Evolutionary conservation across 2,797 vertebrate species (phyloP), one percentile per base, ranked within the genome.

Genomic region (Petrocephalus schoutedeni): DNA sequence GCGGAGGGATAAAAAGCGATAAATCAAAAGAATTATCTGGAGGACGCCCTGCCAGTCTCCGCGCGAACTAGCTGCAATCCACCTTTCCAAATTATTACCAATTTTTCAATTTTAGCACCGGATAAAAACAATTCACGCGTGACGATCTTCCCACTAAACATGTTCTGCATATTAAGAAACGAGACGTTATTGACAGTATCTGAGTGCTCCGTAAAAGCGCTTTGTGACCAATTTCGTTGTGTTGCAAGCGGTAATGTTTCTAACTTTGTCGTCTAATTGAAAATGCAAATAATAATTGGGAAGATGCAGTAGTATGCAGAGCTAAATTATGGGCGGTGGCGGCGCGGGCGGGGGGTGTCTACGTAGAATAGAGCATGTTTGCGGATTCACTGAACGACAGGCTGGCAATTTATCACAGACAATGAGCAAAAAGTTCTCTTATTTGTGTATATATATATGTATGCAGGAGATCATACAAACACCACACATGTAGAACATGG

Each of bases 1-100:
- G 95, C 95, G 95, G 95, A 96, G 58, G 94, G 88, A 95, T 94
- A 95, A 90, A 84, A 2, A 8, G 85, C 32, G 14, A 59, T 19
- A 59, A 54, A 57, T 85, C 83, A 54, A 59, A 56, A 45, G 28
- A 84, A 84, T 84, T 54, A 49, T 54, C 4, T 49, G 74, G 19
- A 49, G 74, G 41, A 80, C 32, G 28, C 12, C 28, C 36, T 12
- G 64, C 36, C 64, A 71, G 64, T 36, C 28, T 71, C 16, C 36
- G 41, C 74, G 74, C 49, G 7, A 8, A 80, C 16, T 80, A 49
- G n/a, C 74, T 21, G 2, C 41, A 45, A 49, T 80, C 41, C 74
- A n/a, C 74, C 41, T 19, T 80, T 49, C n/a, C 9, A 49, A 45
- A 14, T 41, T 19, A 7, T 80, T 8, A 80, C 41, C n/a, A n/a